A percentile compares a stretch with the other conserved stretches of the same genome.
Evolutionary conservation across 2,888 invertebrate species (phyloP).

Genomic region (Alloscopus bannaensis): DNA sequence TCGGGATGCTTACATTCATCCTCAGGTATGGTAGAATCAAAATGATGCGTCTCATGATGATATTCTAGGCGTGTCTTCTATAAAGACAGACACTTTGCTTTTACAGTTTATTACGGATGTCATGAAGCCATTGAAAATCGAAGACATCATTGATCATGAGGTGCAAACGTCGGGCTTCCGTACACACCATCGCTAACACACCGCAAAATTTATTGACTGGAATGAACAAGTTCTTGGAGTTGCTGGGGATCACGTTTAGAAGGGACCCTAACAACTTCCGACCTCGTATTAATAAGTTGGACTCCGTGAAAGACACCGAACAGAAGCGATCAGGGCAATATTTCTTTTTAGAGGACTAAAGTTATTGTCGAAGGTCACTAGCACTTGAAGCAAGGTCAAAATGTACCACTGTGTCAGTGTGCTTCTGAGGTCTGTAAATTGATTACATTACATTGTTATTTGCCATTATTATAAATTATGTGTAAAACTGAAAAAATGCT

Average conservation of each 20-base stretch:
- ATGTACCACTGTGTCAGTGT: not conserved
- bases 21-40: constrained; percentile 87
- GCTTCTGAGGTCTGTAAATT: too few relatives aligned
- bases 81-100: constrained; percentile 25
- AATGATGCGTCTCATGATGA: not conserved
- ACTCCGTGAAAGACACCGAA: constrained; percentile 98
- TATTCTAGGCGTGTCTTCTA: not conserved
- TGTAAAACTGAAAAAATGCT: too few relatives aligned
- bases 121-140: constrained; percentile 98
- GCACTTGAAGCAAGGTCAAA: not conserved
- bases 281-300: constrained; percentile 97
- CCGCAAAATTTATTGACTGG: constrained; percentile 96
- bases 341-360: constrained; percentile 98
- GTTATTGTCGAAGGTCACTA: too few relatives aligned
- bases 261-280: constrained; percentile 99
- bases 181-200: constrained; percentile 90
- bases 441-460: too few relatives aligned
- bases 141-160: constrained; percentile 98
- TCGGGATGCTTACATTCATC: constrained; percentile 97
- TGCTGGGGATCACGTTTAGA: constrained; percentile 97
- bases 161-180: constrained; percentile 94
- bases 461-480: too few relatives aligned
- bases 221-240: constrained; percentile 97
- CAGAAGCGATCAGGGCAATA: constrained; percentile 98
- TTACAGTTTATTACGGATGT: constrained; percentile 96